A percentile compares a stretch with the other conserved stretches of the same genome.
Conservation (phyloP, 2,113 vertebrate species). For the Pedionomus torquatus region DNA sequence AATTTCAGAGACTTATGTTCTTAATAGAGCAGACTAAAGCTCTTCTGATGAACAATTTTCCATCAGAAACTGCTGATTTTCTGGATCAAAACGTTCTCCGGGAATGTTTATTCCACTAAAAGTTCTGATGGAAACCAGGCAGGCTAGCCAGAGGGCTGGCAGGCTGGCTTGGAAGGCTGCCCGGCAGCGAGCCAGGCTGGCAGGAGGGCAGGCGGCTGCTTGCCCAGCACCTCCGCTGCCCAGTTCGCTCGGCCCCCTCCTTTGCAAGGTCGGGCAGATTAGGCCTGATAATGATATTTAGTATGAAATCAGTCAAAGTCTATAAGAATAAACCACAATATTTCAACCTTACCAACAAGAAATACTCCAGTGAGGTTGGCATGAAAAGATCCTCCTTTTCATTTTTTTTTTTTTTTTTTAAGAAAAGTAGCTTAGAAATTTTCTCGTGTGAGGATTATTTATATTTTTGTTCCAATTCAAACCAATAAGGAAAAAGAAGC, state of each 20-base stretch:
- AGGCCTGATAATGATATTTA: background rate
- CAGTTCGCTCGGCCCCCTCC: background rate
- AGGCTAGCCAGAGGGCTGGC: constrained; percentile 43
- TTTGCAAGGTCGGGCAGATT: background rate
- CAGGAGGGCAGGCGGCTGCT: background rate
- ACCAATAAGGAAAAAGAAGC: background rate
- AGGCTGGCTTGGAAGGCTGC: background rate
- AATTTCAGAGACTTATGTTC: constrained; percentile 54
- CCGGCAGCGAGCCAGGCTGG: background rate
- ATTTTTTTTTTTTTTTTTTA: background rate
- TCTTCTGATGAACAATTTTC: constrained; percentile 56
- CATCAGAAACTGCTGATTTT: constrained; percentile 56
- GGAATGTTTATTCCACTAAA: constrained; percentile 27
- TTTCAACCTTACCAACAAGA: background rate
- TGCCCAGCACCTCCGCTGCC: constrained; percentile 4
- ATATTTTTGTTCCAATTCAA: background rate
- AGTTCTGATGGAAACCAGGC: background rate
- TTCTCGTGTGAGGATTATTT: background rate
- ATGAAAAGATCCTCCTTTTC: background rate
- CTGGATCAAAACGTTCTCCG: background rate
- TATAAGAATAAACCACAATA: background rate
- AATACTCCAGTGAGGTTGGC: background rate
- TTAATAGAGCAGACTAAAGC: constrained; percentile 32
- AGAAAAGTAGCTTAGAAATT: background rate
- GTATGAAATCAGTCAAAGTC: background rate